These are phyloP conservation scores for Spinus olivaceus DNA, from an alignment of 2,797 vertebrate species.

Conservation along the genomic window DNA sequence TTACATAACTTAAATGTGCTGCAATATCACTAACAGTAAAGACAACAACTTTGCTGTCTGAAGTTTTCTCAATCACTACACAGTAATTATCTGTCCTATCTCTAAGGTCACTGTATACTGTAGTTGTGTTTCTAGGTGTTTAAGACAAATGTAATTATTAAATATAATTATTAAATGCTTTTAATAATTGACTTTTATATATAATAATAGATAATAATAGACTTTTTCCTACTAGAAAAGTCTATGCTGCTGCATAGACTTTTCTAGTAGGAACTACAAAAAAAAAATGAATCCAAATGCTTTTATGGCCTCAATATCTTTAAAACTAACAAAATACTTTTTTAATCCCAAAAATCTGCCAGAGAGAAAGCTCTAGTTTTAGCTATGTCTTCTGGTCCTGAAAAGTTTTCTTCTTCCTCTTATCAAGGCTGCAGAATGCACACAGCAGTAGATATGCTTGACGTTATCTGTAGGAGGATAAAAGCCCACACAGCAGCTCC, in stretches of 20 bases:
- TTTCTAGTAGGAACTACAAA: not conserved
- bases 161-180: not conserved
- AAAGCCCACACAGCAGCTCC: conserved; percentile 35
- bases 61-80: not conserved
- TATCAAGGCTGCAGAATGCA: conserved; percentile 44
- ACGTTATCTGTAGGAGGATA: conserved; percentile 39
- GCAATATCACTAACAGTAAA: conserved; percentile 8
- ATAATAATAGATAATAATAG: too few species aligned
- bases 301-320: not conserved
- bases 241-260: not conserved
- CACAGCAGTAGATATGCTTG: conserved; percentile 43
- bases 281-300: not conserved
- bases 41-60: not conserved
- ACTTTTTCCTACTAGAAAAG: too few species aligned
- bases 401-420: conserved; percentile 49
- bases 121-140: not conserved
- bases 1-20: not conserved
- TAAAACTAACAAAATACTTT: not conserved
- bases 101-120: not conserved
- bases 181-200: too few species aligned
- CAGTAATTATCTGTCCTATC: conserved; percentile 13
- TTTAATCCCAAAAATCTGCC: not conserved
- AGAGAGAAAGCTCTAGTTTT: conserved; percentile 32
- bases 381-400: conserved; percentile 19
- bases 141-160: not conserved